A percentile compares a stretch with the other conserved stretches of the same genome.
Evolutionary conservation across 2,888 invertebrate species (phyloP).

Genomic region (Tinea trinotella): DNA sequence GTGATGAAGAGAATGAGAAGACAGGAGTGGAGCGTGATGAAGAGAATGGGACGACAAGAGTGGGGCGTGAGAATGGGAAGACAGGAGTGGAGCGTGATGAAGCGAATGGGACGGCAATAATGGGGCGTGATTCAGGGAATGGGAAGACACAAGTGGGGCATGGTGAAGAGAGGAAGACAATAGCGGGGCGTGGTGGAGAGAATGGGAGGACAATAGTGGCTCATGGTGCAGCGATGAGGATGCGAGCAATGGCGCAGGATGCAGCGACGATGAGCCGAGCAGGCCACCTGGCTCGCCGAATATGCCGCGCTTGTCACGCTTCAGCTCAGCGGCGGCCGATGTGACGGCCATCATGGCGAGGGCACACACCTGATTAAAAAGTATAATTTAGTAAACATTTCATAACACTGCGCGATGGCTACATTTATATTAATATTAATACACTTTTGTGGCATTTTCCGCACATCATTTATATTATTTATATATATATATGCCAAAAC

Average conservation of each 20-base stretch:
- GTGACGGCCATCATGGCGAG: not conserved
- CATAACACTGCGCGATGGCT: no score
- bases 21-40: not conserved
- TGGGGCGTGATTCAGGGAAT: not conserved
- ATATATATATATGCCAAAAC: no score
- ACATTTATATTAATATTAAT: no score
- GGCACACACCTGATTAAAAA: not conserved
- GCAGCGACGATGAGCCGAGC: not conserved
- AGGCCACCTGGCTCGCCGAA: conserved; percentile 12
- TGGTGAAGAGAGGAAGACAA: not conserved
- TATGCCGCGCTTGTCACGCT: not conserved
- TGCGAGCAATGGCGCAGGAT: not conserved
- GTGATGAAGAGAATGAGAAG: not conserved
- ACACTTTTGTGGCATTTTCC: no score
- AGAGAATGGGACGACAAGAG: not conserved
- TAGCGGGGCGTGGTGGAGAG: conserved; percentile 2
- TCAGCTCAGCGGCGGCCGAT: not conserved
- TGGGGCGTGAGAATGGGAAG: not conserved
- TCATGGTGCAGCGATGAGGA: not conserved
- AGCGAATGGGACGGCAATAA: not conserved
- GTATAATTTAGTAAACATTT: no score
- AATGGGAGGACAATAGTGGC: not conserved
- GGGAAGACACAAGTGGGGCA: conserved; percentile 1
- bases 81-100: not conserved
- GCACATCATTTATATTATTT: no score